Percentiles rank a stretch among this genome's conserved stretches.
Conservation (phyloP, 2,797 vertebrate species). For the Hydrophis major region DNA sequence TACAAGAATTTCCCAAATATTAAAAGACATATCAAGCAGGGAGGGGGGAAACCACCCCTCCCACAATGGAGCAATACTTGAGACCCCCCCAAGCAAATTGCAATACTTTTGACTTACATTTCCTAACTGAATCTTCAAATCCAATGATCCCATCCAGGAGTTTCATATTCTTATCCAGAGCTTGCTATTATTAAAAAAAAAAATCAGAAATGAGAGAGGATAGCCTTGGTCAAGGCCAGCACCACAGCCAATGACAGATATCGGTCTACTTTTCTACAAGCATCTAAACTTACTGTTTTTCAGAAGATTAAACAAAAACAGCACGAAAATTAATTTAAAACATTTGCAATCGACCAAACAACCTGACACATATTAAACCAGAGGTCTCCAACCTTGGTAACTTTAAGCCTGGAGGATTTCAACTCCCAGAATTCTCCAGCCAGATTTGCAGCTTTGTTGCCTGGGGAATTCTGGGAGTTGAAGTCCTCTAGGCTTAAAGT, state of each 20-base stretch:
- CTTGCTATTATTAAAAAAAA: slow-evolving; percentile 71
- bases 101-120: slow-evolving; percentile 77
- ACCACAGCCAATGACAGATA: neutral
- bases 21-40: neutral
- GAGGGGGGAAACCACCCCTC: neutral
- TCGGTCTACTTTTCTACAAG: neutral
- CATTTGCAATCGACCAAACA: neutral
- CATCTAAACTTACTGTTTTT: neutral
- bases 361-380: neutral
- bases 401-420: too few relatives aligned
- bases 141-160: slow-evolving; percentile 88
- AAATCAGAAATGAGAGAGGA: neutral
- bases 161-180: slow-evolving; percentile 88
- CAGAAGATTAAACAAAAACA: neutral
- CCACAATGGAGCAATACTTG: neutral
- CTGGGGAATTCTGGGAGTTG: too few relatives aligned
- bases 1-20: neutral
- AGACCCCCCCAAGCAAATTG: neutral
- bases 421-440: too few relatives aligned
- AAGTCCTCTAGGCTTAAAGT: too few relatives aligned
- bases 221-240: too few relatives aligned
- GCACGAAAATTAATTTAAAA: neutral
- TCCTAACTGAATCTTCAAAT: slow-evolving; percentile 91
- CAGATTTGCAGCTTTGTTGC: too few relatives aligned
- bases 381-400: too few relatives aligned